Evolutionary conservation across 2,113 vertebrate genomes (phyloP), one percentile per base, ranked within the genome.

Genomic region (Engraulis encrasicolus): DNA sequence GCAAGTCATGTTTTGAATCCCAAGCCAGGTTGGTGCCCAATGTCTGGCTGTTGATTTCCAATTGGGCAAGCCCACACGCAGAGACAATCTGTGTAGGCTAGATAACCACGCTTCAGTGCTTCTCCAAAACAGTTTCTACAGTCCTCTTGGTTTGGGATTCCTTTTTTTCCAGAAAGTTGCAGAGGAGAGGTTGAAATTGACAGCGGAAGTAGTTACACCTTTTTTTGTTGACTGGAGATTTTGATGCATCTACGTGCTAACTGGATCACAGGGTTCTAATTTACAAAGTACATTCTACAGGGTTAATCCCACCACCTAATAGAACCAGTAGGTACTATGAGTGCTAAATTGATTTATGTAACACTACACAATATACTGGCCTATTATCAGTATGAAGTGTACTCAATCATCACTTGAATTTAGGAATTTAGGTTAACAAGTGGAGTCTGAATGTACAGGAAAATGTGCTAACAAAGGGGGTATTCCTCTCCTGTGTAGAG

Each of bases 161-260:
- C n/a, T 27, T 27, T 66, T 66, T 66, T 11, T 14, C 58, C 23
- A 14, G 58, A 66, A 66, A 66, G 58, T 23, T 23, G 9, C 12
- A 78, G 23, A 78, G 52, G 50, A 66, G 58, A 66, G 27, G 58
- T 66, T 66, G 58, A 66, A 66, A 66, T 31, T n/a, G 1, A 11
- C 27, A 66, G 58, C 58, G 0, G 58, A 11, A 31, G 31, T 27
- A 66, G 31, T 27, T 66, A 66, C 27, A 23, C 58, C 58, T 27
- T 66, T n/a, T 66, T 66, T 66, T 66, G 27, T 66, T 66, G 27
- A 66, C 58, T 66, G 58, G 58, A 66, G 58, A 66, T 66, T 31
- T 27, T 66, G 58, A 66, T 31, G n/a, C 58, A 66, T n/a, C 58
- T 66, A 11, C 27, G 58, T 66, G 27, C 31, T n/a, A 14, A 23